These are phyloP conservation scores for Lamellibrachia satsuma DNA, from an alignment of 2,888 invertebrate species.

Conservation along the genomic window DNA sequence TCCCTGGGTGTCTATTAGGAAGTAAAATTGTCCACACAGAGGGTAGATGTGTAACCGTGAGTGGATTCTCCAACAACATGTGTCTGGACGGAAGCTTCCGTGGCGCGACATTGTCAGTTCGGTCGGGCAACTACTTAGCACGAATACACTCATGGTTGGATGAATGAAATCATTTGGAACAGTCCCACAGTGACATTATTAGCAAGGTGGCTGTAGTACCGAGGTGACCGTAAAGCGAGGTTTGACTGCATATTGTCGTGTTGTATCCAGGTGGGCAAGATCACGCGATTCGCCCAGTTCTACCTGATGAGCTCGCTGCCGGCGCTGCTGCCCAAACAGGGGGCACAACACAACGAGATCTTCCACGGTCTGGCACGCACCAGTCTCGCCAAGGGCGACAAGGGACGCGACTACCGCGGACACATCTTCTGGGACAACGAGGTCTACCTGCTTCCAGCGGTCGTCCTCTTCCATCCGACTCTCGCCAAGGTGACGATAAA, in stretches of 20 bases:
- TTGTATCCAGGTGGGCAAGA: constrained; percentile 43
- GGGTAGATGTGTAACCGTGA: too few relatives aligned
- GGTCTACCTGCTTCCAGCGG: constrained; percentile 50
- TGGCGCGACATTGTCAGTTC: too few relatives aligned
- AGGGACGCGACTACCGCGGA: constrained; percentile 45
- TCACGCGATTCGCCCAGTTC: constrained; percentile 46
- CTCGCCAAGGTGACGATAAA: constrained; percentile 39
- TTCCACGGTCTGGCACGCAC: constrained; percentile 40
- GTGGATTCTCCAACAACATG: too few relatives aligned
- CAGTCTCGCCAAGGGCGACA: constrained; percentile 40
- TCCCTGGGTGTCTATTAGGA: too few relatives aligned
- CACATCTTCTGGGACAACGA: constrained; percentile 57
- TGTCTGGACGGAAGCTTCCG: too few relatives aligned
- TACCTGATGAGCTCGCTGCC: constrained; percentile 55
- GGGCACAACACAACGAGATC: constrained; percentile 38
- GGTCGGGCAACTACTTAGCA: too few relatives aligned
- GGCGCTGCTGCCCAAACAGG: constrained; percentile 41
- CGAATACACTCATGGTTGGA: too few relatives aligned
- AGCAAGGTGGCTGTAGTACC: too few relatives aligned
- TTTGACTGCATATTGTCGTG: constrained; percentile 1
- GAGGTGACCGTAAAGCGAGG: too few relatives aligned
- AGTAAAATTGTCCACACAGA: too few relatives aligned
- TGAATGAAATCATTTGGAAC: too few relatives aligned
- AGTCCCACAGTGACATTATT: too few relatives aligned
- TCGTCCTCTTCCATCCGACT: constrained; percentile 49